Percentiles rank a stretch among this genome's conserved stretches.
These are phyloP conservation scores for Drosophila conformis DNA, from an alignment of 2,888 invertebrate species.

Conservation along the genomic window DNA sequence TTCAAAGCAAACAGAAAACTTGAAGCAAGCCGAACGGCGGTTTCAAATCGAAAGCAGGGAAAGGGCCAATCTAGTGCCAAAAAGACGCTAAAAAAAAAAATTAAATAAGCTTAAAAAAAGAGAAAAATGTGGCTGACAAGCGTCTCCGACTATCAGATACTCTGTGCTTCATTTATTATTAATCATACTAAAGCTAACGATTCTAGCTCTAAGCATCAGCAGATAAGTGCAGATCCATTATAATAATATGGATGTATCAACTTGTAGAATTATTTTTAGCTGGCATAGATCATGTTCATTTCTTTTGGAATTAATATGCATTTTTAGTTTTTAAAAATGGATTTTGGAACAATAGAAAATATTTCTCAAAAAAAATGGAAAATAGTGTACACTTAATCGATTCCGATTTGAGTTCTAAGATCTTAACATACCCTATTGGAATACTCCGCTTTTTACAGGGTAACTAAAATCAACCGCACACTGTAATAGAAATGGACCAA, in stretches of 20 bases:
- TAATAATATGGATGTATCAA: not conserved
- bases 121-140: not conserved
- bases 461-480: constrained; percentile 49
- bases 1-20: constrained; percentile 76
- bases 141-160: constrained; percentile 1
- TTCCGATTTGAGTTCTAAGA: not conserved
- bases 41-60: constrained; percentile 45
- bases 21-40: constrained; percentile 53
- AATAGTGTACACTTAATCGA: not conserved
- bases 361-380: not conserved
- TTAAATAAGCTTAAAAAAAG: constrained; percentile 4
- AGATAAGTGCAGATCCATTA: not conserved
- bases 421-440: not conserved
- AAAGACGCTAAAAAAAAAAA: constrained; percentile 38
- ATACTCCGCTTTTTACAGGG: constrained; percentile 17
- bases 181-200: not conserved
- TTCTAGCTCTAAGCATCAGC: not conserved
- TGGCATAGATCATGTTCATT: too few relatives aligned
- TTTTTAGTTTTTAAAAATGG: not conserved
- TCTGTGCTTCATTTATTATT: not conserved
- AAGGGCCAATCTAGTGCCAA: constrained; percentile 58
- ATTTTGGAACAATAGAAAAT: not conserved
- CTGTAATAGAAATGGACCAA: constrained; percentile 64
- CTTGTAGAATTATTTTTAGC: too few relatives aligned
- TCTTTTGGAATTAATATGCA: not conserved